phyloP scores from a whole-genome alignment of 2,797 vertebrate species.

The Malacoraja senta region DNA sequence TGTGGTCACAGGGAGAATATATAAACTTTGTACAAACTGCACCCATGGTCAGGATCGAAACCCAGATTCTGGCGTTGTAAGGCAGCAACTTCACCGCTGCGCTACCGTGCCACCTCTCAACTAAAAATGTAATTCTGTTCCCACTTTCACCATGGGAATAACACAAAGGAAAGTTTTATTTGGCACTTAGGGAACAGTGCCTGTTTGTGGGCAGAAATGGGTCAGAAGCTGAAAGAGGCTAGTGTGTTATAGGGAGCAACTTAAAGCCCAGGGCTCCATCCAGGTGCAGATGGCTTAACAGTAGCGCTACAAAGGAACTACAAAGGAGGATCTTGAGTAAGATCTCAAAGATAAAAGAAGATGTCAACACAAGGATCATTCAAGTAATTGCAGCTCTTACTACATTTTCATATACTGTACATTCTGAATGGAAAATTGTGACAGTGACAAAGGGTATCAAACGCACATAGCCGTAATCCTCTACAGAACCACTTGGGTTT shows the following conservation, averaged over 20 bases:
- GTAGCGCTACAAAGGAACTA: background rate
- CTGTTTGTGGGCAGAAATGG: background rate
- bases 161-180: background rate
- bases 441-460: background rate
- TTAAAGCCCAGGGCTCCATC: background rate
- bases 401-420: background rate
- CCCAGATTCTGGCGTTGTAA: too few relatives aligned
- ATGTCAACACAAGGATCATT: conserved; percentile 1
- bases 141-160: background rate
- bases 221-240: background rate
- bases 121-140: background rate
- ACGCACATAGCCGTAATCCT: too few relatives aligned
- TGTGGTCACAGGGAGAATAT: too few relatives aligned
- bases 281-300: background rate
- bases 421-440: background rate
- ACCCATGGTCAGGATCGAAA: too few relatives aligned
- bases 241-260: background rate
- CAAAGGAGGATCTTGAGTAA: background rate
- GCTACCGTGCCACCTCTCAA: too few relatives aligned
- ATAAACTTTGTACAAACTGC: too few relatives aligned
- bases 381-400: background rate
- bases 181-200: background rate
- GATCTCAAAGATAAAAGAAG: conserved; percentile 23
- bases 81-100: too few relatives aligned
- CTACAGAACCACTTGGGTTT: background rate